Base-by-base conservation (phyloP, 1,140 invertebrate species). In the Drosophila melanogaster region DNA sequence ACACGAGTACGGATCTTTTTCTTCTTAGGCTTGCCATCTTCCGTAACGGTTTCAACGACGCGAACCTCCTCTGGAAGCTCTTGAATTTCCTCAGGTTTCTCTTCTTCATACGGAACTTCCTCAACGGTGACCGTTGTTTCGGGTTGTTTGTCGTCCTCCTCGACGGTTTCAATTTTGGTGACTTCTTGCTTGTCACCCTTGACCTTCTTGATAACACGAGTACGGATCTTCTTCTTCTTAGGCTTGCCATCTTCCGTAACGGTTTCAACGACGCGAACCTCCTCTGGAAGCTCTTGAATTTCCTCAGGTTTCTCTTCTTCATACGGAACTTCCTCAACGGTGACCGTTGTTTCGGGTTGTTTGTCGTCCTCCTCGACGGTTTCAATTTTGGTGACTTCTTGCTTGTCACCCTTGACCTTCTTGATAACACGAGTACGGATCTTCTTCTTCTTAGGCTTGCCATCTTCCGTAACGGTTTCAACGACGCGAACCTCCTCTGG, bases 401-500 rank as follows among this genome's bases (percentile, higher is more conserved):
- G 49, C 12, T 50, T 50, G 49, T 50, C 49, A 6, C 49, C 49
- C 30, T 50, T 50, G 49, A 50, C 49, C 49, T 50, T 50, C 15
- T 50, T 50, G 1, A 50, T 50, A 1, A 50, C 49, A 0, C 49
- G 49, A 35, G 30, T 35, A 4, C 49, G 49, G 49, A 50, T 50
- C 49, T 50, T 50, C 49, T 50, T 50, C 49, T 50, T 50, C 49
- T 50, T 50, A 17, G 49, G 49, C 15, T 33, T 50, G 15, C 47
- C 47, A 14, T 50, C 47, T 50, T 50, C 47, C 2, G 47, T 33
- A 3, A 50, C 6, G 1, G 47, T 33, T 50, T 50, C 47, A 5
- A 50, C 47, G 0, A 50, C 47, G 0, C 47, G 47, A 11, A 50
- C 26, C n/a, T 50, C 47, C 26, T 50, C 47, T 5, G 47, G 47